Evolutionary conservation across 2,888 invertebrate species (phyloP).

Genomic region (Phyllotreta striolata): DNA sequence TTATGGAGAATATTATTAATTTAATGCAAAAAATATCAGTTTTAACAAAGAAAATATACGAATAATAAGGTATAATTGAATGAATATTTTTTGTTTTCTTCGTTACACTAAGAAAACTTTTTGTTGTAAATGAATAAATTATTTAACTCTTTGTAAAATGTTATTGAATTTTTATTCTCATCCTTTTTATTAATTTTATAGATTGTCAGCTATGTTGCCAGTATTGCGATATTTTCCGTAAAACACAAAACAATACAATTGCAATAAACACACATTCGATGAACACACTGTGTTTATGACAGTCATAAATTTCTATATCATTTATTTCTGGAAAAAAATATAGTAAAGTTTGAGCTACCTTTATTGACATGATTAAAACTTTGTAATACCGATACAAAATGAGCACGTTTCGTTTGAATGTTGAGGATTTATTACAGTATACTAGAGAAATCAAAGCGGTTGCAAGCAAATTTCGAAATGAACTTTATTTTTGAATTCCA

Average conservation of each 20-base stretch:
- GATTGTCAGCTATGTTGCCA: conserved; percentile 48
- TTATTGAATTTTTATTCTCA: conserved; percentile 13
- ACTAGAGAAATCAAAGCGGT: conserved; percentile 38
- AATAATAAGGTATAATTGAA: neutral
- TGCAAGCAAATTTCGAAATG: conserved; percentile 32
- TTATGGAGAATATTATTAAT: neutral
- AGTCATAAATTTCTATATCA: conserved; percentile 55
- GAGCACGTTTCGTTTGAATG: conserved; percentile 45
- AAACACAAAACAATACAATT: conserved; percentile 46
- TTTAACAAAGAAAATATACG: neutral
- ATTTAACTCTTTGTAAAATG: neutral
- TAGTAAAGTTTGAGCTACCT: conserved; percentile 59
- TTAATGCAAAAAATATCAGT: conserved; percentile 2
- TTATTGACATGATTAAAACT: conserved; percentile 59
- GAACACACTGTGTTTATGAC: conserved; percentile 54
- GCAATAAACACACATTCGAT: conserved; percentile 48
- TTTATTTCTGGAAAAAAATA: conserved; percentile 57
- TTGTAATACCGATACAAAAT: conserved; percentile 56
- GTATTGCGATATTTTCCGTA: conserved; percentile 31
- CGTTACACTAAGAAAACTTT: too few species aligned
- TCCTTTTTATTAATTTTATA: conserved; percentile 30
- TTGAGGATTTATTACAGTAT: conserved; percentile 49
- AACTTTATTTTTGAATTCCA: neutral
- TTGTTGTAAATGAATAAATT: neutral
- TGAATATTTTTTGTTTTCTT: neutral